These are phyloP conservation scores for Pseudomyrmex sp. DNA, from an alignment of 1,140 invertebrate species.

Conservation along the genomic window DNA sequence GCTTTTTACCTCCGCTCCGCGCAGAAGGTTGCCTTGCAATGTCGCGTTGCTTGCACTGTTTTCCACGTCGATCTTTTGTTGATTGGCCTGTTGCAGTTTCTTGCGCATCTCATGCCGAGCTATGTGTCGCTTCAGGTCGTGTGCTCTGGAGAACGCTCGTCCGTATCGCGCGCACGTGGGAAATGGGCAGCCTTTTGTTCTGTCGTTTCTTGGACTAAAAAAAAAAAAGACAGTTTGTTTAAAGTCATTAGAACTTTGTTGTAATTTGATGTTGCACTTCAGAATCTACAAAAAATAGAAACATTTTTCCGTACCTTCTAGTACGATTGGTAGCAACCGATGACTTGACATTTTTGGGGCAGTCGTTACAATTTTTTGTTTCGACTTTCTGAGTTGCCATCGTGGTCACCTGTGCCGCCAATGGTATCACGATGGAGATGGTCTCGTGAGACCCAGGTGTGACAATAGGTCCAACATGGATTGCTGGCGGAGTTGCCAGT, in stretches of 20 bases:
- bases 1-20: slow-evolving; percentile 17
- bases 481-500: slow-evolving; percentile 75
- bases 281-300: not conserved
- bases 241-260: not conserved
- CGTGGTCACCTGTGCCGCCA: slow-evolving; percentile 64
- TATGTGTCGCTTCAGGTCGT: slow-evolving; percentile 83
- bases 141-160: slow-evolving; percentile 81
- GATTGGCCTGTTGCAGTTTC: slow-evolving; percentile 68
- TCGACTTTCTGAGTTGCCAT: slow-evolving; percentile 58
- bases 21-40: slow-evolving; percentile 70
- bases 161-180: slow-evolving; percentile 80
- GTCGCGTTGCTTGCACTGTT: slow-evolving; percentile 74
- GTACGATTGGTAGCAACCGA: not conserved
- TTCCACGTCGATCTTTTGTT: slow-evolving; percentile 31
- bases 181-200: slow-evolving; percentile 81
- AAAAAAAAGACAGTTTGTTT: not conserved
- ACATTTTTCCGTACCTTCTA: slow-evolving; percentile 12
- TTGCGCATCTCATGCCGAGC: slow-evolving; percentile 81
- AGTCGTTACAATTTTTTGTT: slow-evolving; percentile 62
- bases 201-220: slow-evolving; percentile 70
- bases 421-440: slow-evolving; percentile 83
- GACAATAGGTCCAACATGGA: slow-evolving; percentile 80
- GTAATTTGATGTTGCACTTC: too few species aligned
- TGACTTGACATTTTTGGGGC: slow-evolving; percentile 56
- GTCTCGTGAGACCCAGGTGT: slow-evolving; percentile 80